Evolutionary conservation across 2,888 invertebrate species (phyloP), one percentile per base, ranked within the genome.

Genomic region (Drosophila mimetica): DNA sequence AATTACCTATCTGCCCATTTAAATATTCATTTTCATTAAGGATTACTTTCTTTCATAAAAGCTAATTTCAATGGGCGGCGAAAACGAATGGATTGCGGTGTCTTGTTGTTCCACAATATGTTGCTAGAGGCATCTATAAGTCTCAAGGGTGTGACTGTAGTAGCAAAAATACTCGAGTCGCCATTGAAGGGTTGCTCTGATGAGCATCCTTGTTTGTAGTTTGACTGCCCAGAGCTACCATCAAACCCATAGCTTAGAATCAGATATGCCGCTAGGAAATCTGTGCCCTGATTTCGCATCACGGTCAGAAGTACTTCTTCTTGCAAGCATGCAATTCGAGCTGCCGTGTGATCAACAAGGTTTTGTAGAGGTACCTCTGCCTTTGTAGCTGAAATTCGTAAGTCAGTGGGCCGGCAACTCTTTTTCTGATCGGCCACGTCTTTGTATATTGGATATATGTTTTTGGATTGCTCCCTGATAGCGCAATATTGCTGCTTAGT

Each of bases 231-330:
- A n/a, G 42, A 22, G n/a, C 42, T 42, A 2, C 25, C 42, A 42
- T 42, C 42, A 42, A 42, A 25, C n/a, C 42, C 42, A n/a, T 42
- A 25, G 13, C 22, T 25, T 25, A 42, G 22, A n/a, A 42, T 42
- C 2, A 42, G n/a, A n/a, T 42, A 22, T 2, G 42, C 42, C 4
- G 20, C 7, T 4, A 25, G n/a, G 7, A 58, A 16, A 37, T 14
- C 16, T 1, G 37, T 37, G 16, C 9, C 37, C 3, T 37, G 37
- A 8, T 37, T 4, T 16, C 16, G 1, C 9, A 16, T 16, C 5
- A 8, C 9, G 8, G 8, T 37, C 4, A 16, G 4, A 37, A 16
- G 6, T 2, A 36, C 36, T 7, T 36, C 36, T 3, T 14, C 14
- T 36, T 36, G 14, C 14, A 36, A 14, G 6, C 7, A 14, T 5